These are phyloP conservation scores for Gobio gobio DNA, from an alignment of 2,113 vertebrate species.

Conservation along the genomic window DNA sequence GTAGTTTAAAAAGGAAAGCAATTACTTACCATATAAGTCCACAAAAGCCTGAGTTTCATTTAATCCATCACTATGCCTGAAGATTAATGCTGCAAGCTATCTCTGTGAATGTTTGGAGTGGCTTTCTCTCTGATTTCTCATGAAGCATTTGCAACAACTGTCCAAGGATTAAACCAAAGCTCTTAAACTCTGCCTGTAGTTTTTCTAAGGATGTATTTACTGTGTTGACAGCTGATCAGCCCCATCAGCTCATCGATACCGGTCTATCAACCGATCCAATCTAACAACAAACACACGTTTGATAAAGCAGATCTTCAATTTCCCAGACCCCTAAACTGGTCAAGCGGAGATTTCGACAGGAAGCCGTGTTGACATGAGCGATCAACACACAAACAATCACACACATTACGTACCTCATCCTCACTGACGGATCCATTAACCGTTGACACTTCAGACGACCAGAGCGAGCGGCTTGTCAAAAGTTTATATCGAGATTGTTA, in stretches of 20 bases:
- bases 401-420: slow-evolving; percentile 1
- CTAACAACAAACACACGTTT: neutral
- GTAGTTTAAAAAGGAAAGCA: neutral
- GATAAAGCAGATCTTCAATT: neutral
- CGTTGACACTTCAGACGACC: slow-evolving; percentile 10
- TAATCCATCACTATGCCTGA: neutral
- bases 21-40: neutral
- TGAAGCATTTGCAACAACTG: neutral
- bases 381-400: neutral
- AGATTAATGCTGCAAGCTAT: neutral
- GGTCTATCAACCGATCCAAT: neutral
- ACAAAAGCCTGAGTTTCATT: neutral
- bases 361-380: neutral
- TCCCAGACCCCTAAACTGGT: neutral
- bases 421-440: slow-evolving; percentile 19
- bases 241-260: neutral
- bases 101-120: neutral
- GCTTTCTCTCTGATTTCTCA: neutral
- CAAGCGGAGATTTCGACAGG: neutral
- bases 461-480: neutral
- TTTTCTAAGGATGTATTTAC: neutral
- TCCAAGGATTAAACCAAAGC: neutral
- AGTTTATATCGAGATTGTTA: slow-evolving; percentile 6
- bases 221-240: neutral
- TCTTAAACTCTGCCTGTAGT: neutral